phyloP scores from a whole-genome alignment of 2,888 invertebrate genomes.

The Automeris io region DNA sequence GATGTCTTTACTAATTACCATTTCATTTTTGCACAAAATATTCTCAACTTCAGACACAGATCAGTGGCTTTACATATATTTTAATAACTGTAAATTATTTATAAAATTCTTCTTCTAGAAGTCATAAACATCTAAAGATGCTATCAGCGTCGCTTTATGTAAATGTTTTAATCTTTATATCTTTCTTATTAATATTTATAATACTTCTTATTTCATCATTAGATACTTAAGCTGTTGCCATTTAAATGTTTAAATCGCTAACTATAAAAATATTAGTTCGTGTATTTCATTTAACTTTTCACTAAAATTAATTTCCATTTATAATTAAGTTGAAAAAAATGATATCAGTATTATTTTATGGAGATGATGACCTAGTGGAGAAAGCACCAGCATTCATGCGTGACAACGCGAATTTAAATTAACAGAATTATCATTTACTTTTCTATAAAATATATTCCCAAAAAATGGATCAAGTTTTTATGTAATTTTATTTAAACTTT shows the following conservation, averaged over 20 bases:
- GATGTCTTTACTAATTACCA: slow-evolving; percentile 6
- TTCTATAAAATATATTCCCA: too few species aligned
- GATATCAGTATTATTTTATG: too few species aligned
- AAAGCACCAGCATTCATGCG: too few species aligned
- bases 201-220: neutral
- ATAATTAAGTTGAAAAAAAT: too few species aligned
- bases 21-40: slow-evolving; percentile 5
- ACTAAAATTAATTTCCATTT: neutral
- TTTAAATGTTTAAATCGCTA: neutral
- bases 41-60: slow-evolving; percentile 16
- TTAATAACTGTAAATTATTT: neutral
- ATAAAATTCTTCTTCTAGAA: neutral
- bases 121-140: slow-evolving; percentile 2
- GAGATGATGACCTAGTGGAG: too few species aligned
- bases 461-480: too few species aligned
- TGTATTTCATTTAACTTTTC: neutral
- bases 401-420: too few species aligned
- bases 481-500: too few species aligned
- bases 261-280: too few species aligned
- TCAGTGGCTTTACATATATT: neutral
- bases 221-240: neutral
- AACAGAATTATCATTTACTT: too few species aligned
- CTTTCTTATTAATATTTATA: slow-evolving; percentile 2
- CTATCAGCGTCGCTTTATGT: neutral
- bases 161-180: slow-evolving; percentile 1